Evolutionary conservation across 1,140 invertebrate species (phyloP), one percentile per base, ranked within the genome.

Genomic region (Sycobia sp.): DNA sequence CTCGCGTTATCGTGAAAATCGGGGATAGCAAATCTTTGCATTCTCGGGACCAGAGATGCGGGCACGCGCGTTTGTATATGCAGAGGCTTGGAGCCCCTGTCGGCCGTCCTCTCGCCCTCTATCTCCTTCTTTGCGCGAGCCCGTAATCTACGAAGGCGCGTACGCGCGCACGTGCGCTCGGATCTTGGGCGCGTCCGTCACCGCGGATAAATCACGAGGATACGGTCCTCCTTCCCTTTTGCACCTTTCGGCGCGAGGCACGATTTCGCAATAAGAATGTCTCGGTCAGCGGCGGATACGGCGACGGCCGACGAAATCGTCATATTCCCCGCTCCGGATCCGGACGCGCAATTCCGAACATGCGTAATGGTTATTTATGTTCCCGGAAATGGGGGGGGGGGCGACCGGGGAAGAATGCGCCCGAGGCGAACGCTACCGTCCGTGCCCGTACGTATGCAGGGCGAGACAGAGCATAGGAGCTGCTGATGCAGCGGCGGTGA

Each of bases 321-420:
- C 60, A 66, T 61, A 41, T 49, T 47, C 36, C 34, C 53, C 25
- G 36, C 38, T 18, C 8, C 36, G 29, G 5, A 7, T 32, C 11
- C 5, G 4, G 29, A 4, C 29, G 29, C 29, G 5, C 11, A 11
- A 32, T 11, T 34, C 23, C 23, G 18, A 34, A 46, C 27, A 54
- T 11, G 39, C 27, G 59, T 72, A 71, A 72, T 74, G 55, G 71
- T 73, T 75, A 75, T 75, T 75, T 75, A 75, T 72, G 72, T 70
- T 65, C 38, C 43, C 44, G 58, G 20, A 10, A 25, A 22, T 36
- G 18, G 32, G 58, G 20, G 20, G 13, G 14, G 44, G 10, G 38
- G 14, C 18, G 2, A 13, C n/a, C 23, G 36, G 32, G 34, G 18
- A 34, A 46, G 25, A 29, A 44, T 38, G 25, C 11, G 23, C 9